Conservation (phyloP, 2,797 vertebrate genomes). For the Odontamblyopus lacepedii region DNA sequence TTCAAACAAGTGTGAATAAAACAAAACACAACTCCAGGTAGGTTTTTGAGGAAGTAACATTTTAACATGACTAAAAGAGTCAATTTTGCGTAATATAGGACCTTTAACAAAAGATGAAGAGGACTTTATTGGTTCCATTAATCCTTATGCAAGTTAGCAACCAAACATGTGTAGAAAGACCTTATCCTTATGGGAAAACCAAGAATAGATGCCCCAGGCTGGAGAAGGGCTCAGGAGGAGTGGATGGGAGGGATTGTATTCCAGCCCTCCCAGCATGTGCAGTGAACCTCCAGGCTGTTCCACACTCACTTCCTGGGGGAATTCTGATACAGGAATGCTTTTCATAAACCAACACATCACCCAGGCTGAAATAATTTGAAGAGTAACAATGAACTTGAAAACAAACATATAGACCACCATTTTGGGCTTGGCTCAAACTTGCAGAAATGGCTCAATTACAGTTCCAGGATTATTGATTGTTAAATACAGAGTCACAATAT, state of each 20-base stretch:
- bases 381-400: conserved; percentile 58
- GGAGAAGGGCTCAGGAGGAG: conserved; percentile 49
- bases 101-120: conserved; percentile 2
- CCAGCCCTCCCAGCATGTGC: conserved; percentile 54
- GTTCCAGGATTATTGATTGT: not conserved
- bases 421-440: not conserved
- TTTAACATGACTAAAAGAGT: no score
- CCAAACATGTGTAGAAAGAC: conserved; percentile 61
- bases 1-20: no score
- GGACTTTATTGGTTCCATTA: conserved; percentile 1
- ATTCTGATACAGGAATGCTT: conserved; percentile 55
- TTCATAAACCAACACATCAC: conserved; percentile 47
- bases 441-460: not conserved
- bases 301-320: conserved; percentile 54
- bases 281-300: conserved; percentile 42
- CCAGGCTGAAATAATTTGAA: conserved; percentile 55
- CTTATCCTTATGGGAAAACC: conserved; percentile 69
- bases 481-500: no score
- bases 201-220: conserved; percentile 68
- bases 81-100: no score
- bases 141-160: conserved; percentile 37
- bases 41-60: no score
- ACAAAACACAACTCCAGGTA: no score
- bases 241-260: conserved; percentile 51
- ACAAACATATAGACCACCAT: conserved; percentile 27